Conservation (phyloP, 2,797 vertebrate genomes). For the Arctocebus calabarensis region DNA sequence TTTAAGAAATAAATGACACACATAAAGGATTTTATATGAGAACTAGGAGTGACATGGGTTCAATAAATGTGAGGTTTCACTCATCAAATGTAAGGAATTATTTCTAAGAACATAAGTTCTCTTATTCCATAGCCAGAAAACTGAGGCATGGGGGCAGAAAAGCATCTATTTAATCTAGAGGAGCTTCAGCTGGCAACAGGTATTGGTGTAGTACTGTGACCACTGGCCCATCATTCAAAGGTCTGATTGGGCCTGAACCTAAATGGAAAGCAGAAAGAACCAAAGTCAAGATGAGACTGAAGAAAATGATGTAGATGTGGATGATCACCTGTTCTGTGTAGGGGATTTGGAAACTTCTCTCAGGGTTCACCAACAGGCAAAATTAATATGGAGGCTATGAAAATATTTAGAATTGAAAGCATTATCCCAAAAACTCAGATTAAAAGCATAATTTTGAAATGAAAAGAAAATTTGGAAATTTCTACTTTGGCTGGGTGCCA, state of each 20-base stretch:
- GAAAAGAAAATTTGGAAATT: not conserved
- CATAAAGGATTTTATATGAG: not conserved
- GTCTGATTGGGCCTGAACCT: not conserved
- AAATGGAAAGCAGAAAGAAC: not conserved
- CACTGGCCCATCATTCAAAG: not conserved
- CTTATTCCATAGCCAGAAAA: not conserved
- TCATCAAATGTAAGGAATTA: not conserved
- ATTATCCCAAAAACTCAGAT: not conserved
- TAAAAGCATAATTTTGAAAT: not conserved
- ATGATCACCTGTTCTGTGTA: not conserved
- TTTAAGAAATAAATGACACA: not conserved
- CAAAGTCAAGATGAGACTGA: not conserved
- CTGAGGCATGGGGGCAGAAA: not conserved
- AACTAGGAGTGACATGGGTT: not conserved
- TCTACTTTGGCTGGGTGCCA: not conserved
- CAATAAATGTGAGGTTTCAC: not conserved
- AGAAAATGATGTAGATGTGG: not conserved
- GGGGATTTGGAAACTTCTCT: not conserved
- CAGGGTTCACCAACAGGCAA: not conserved
- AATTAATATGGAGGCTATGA: not conserved
- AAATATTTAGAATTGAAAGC: slow-evolving; percentile 15
- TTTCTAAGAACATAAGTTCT: not conserved
- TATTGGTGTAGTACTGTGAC: not conserved
- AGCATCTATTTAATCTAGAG: not conserved
- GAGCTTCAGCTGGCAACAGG: not conserved